A percentile compares a stretch with the other conserved stretches of the same genome.
phyloP scores from a whole-genome alignment of 2,113 vertebrate genomes.

The Ursus arctos region DNA sequence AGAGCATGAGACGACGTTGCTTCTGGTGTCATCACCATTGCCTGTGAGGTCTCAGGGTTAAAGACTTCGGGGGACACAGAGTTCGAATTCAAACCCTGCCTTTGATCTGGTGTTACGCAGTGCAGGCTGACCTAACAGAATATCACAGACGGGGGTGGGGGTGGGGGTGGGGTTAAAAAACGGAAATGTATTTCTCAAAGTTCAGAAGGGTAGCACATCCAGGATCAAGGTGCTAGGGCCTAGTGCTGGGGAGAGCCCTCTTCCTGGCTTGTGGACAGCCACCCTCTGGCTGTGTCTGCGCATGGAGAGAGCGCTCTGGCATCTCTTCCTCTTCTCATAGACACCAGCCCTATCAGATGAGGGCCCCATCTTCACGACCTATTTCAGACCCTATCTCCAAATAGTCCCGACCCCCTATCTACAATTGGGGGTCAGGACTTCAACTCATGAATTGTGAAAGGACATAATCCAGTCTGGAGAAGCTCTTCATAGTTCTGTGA shows the following conservation, averaged over 20 bases:
- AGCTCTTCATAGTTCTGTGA: not conserved
- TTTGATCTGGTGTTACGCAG: not conserved
- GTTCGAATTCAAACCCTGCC: not conserved
- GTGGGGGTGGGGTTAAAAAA: not conserved
- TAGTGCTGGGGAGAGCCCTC: not conserved
- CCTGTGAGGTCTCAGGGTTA: not conserved
- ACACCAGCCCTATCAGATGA: not conserved
- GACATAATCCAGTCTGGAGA: not conserved
- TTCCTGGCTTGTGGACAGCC: not conserved
- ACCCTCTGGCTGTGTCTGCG: not conserved
- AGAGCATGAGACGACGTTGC: not conserved
- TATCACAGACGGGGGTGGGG: not conserved
- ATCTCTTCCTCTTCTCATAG: not conserved
- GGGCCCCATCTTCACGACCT: not conserved
- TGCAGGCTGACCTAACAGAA: not conserved
- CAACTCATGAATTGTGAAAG: not conserved
- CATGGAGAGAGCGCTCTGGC: accelerated
- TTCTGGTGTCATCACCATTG: not conserved
- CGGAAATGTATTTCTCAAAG: not conserved
- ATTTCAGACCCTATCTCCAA: not conserved
- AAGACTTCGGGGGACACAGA: not conserved
- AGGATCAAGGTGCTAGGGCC: not conserved
- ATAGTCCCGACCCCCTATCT: not conserved
- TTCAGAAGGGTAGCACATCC: not conserved
- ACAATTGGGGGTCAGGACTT: not conserved